These are phyloP conservation scores for Cyprinodon diabolis DNA, from an alignment of 2,797 vertebrate genomes.

Conservation along the genomic window DNA sequence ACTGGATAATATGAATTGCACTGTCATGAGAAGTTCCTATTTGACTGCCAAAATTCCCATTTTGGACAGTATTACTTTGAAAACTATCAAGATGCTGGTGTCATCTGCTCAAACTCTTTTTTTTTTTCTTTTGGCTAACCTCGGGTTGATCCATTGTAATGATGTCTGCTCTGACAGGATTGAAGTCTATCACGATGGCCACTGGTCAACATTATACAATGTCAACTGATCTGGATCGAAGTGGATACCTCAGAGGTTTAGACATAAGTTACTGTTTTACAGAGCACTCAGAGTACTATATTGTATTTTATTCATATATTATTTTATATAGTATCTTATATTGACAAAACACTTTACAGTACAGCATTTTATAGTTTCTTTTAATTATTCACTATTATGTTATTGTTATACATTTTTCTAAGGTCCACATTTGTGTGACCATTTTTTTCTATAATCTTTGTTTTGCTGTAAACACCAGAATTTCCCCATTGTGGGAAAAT, in stretches of 20 bases:
- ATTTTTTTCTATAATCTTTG: too few relatives aligned
- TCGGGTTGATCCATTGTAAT: slow-evolving; percentile 63
- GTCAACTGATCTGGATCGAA: slow-evolving; percentile 43
- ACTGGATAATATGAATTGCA: slow-evolving; percentile 67
- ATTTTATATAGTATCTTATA: too few relatives aligned
- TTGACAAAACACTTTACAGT: too few relatives aligned
- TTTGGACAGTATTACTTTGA: slow-evolving; percentile 66
- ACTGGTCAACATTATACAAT: slow-evolving; percentile 55
- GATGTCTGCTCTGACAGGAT: slow-evolving; percentile 69
- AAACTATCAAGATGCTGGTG: slow-evolving; percentile 71
- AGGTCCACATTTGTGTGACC: too few relatives aligned
- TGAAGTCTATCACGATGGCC: slow-evolving; percentile 44
- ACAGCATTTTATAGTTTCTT: too few relatives aligned
- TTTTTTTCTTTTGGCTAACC: slow-evolving; percentile 39
- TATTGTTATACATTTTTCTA: too few relatives aligned
- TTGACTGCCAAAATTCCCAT: slow-evolving; percentile 60
- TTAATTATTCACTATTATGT: too few relatives aligned
- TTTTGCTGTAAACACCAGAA: too few relatives aligned
- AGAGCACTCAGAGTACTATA: too few relatives aligned
- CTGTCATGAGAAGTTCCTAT: slow-evolving; percentile 58
- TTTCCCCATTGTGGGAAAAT: too few relatives aligned
- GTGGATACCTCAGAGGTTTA: slow-evolving; percentile 12
- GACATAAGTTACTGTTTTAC: too few relatives aligned
- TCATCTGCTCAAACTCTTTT: slow-evolving; percentile 60
- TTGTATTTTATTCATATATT: too few relatives aligned